Evolutionary conservation across 2,888 invertebrate genomes (phyloP).

Genomic region (Sericinus montela): DNA sequence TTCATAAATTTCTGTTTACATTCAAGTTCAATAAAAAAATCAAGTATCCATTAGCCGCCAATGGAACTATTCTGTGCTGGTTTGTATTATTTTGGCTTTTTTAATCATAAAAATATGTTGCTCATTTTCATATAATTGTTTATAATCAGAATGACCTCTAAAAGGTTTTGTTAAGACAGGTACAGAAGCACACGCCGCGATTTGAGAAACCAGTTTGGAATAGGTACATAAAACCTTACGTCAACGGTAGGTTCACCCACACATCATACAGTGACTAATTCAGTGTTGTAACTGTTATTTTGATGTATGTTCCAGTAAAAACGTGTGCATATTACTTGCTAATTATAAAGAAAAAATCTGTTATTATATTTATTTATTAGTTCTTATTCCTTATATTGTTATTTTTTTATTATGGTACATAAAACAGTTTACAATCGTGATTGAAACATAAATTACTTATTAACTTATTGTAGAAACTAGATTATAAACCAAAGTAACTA

Average conservation of each 20-base stretch:
- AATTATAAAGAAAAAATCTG: too few relatives aligned
- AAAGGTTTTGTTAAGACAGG: constrained; percentile 30
- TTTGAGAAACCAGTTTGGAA: constrained; percentile 52
- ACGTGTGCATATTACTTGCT: too few relatives aligned
- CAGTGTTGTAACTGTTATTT: too few relatives aligned
- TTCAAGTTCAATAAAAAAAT: constrained; percentile 60
- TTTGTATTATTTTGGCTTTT: constrained; percentile 13
- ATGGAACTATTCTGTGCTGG: neutral
- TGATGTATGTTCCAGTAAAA: too few relatives aligned
- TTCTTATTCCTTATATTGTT: too few relatives aligned
- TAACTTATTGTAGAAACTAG: too few relatives aligned
- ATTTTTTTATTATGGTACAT: too few relatives aligned
- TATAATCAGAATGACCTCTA: constrained; percentile 33
- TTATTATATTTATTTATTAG: too few relatives aligned
- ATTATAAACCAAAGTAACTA: too few relatives aligned
- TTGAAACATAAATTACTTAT: too few relatives aligned
- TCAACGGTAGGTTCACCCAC: constrained; percentile 12
- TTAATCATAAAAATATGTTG: constrained; percentile 17
- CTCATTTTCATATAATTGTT: neutral
- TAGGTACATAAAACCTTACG: constrained; percentile 34
- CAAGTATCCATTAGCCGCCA: constrained; percentile 35
- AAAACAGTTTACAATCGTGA: too few relatives aligned
- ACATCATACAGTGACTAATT: constrained; percentile 4
- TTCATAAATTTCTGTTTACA: constrained; percentile 55
- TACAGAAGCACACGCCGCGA: constrained; percentile 31